Conservation (phyloP, 1,140 invertebrate genomes). For the Chironomus striatipennis region DNA sequence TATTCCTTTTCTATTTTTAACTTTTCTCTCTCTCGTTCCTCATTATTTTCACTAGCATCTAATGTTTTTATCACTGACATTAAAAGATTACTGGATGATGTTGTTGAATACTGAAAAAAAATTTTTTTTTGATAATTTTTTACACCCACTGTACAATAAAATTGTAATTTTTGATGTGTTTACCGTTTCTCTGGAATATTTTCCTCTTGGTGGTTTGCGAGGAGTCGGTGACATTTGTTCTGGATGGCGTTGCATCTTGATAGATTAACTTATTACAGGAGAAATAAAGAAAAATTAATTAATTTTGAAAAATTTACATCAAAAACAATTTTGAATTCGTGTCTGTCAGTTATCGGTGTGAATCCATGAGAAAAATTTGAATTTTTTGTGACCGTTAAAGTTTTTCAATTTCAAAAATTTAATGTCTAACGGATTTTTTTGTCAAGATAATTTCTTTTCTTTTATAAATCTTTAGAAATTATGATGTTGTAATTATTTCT, state of each 20-base stretch:
- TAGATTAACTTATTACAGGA: not conserved
- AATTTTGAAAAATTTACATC: too few species aligned
- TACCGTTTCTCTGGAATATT: not conserved
- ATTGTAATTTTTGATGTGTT: not conserved
- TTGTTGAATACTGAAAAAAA: conserved; percentile 3
- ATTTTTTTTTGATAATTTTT: not conserved
- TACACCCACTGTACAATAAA: not conserved
- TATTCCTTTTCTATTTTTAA: conserved; percentile 88
- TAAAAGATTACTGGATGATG: conserved; percentile 63
- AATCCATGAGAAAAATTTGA: too few species aligned
- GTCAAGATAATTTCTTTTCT: too few species aligned
- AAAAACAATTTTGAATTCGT: too few species aligned
- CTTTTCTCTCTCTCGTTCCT: conserved; percentile 90
- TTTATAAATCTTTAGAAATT: too few species aligned
- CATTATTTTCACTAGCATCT: conserved; percentile 86
- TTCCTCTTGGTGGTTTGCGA: conserved; percentile 2
- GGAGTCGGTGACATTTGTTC: not conserved
- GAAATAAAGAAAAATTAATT: too few species aligned
- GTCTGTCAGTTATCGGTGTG: too few species aligned
- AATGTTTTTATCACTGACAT: conserved; percentile 88
- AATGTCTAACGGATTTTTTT: too few species aligned
- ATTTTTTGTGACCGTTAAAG: too few species aligned
- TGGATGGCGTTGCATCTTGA: not conserved
- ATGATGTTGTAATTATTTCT: too few species aligned
- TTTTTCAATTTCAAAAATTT: too few species aligned